Base-by-base conservation (phyloP, 2,113 vertebrate species). In the Dicaeum eximium region DNA sequence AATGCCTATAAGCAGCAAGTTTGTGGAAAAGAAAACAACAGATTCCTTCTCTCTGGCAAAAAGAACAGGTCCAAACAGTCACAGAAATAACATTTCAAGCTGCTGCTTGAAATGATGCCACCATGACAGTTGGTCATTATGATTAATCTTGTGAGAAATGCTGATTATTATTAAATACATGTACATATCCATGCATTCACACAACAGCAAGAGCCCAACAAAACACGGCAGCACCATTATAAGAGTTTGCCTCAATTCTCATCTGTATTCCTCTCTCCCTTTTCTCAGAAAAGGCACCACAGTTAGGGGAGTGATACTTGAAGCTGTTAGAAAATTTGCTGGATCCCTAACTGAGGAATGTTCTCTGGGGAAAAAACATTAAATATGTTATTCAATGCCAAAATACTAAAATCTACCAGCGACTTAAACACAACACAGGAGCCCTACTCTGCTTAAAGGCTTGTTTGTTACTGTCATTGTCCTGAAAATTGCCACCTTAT, bases 391-490 rank as follows among this genome's bases (percentile, higher is more conserved):
- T 87, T 96, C 45, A 45, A 72, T 85, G 58, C 31, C 61, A 79
- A 85, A 90, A 71, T 33, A 81, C 60, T 86, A 62, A 95, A 96
- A 93, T 80, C 61, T 81, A 28, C 56, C 75, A 87, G 56, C 58
- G 53, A 86, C 72, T 96, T 86, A 92, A 91, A 88, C 61, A 79
- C 25, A 85, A 88, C 72, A 73, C 33, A 91, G 57, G 30, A 80
- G 58, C 42, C 35, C 56, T 28, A 22, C 48, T 69, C 40, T 45
- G 38, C 56, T 90, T 91, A 86, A 96, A 82, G 72, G 42, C 27
- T 62, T 38, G 16, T 24, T 94, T 79, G 27, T 69, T 51, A 53
- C 57, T 91, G 21, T 54, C 86, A 92, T 87, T 96, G 60, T 19
- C 54, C 72, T 35, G 44, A 72, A 94, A 96, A 96, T 65, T 73